A percentile compares a stretch with the other conserved stretches of the same genome.
Evolutionary conservation across 2,113 vertebrate genomes (phyloP).

Genomic region (Grammomys dolichurus): DNA sequence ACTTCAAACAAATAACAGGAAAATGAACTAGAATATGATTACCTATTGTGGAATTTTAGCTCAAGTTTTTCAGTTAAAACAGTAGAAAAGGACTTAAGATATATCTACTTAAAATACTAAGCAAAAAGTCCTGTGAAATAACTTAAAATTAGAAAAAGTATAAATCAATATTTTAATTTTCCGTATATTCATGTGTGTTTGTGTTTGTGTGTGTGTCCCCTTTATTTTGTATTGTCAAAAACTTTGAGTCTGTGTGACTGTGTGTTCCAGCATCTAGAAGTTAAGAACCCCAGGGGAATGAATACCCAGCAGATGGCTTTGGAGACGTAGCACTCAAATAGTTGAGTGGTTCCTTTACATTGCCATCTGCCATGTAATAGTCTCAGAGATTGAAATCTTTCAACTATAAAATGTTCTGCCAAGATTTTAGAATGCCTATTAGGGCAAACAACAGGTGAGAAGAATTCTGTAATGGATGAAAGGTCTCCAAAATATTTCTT

Average conservation of each 20-base stretch:
- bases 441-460: conserved; percentile 61
- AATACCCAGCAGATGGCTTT: conserved; percentile 76
- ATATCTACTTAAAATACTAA: not conserved
- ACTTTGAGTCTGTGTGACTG: conserved; percentile 13
- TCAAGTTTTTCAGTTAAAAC: not conserved
- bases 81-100: not conserved
- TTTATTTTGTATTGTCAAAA: not conserved
- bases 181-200: not conserved
- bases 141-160: not conserved
- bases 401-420: conserved; percentile 75
- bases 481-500: conserved; percentile 26
- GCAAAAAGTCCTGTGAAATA: not conserved
- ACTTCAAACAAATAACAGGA: not conserved
- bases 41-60: not conserved
- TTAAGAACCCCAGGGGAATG: conserved; percentile 63
- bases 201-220: too few relatives aligned
- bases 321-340: conserved; percentile 70
- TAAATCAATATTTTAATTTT: not conserved
- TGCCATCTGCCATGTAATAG: conserved; percentile 78
- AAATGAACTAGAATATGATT: not conserved
- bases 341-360: conserved; percentile 76
- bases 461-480: conserved; percentile 40
- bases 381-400: conserved; percentile 78
- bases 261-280: conserved; percentile 27
- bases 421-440: conserved; percentile 60